Evolutionary conservation across 2,113 vertebrate genomes (phyloP).

Genomic region (Ceyx margarethae): DNA sequence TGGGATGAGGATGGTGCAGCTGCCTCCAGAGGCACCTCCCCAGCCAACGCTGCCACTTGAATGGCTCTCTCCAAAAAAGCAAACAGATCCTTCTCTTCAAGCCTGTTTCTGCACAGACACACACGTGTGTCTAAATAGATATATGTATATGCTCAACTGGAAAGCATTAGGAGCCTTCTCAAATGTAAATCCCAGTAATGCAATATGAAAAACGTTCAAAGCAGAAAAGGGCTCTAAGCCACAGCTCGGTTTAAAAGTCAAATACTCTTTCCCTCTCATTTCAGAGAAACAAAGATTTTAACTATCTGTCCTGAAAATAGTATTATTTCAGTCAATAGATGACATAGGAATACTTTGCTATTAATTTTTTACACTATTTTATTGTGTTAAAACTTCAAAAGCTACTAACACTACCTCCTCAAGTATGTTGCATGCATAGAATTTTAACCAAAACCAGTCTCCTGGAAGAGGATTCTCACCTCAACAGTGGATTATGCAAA

Average conservation of each 20-base stretch:
- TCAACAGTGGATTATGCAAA: not conserved
- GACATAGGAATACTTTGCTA: not conserved
- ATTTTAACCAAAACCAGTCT: not conserved
- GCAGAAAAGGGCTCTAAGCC: not conserved
- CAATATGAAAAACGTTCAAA: not conserved
- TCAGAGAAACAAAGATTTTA: not conserved
- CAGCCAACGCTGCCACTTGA: not conserved
- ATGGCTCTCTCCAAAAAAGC: not conserved
- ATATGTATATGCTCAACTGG: not conserved
- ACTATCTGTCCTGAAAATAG: not conserved
- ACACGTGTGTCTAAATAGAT: not conserved
- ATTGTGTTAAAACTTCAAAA: not conserved
- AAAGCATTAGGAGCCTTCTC: not conserved
- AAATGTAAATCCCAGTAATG: not conserved
- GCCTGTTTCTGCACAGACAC: not conserved
- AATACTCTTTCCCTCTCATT: not conserved
- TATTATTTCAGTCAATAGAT: not conserved
- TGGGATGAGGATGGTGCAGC: not conserved
- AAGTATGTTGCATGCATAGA: not conserved
- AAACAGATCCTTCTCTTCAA: not conserved
- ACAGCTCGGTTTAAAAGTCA: not conserved
- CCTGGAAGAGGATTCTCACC: not conserved
- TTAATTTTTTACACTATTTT: not conserved
- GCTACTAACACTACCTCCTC: not conserved
- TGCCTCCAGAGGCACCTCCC: not conserved